A percentile compares a stretch with the other conserved stretches of the same genome.
These are phyloP conservation scores for Arenaria interpres DNA, from an alignment of 2,113 vertebrate genomes.

Conservation along the genomic window DNA sequence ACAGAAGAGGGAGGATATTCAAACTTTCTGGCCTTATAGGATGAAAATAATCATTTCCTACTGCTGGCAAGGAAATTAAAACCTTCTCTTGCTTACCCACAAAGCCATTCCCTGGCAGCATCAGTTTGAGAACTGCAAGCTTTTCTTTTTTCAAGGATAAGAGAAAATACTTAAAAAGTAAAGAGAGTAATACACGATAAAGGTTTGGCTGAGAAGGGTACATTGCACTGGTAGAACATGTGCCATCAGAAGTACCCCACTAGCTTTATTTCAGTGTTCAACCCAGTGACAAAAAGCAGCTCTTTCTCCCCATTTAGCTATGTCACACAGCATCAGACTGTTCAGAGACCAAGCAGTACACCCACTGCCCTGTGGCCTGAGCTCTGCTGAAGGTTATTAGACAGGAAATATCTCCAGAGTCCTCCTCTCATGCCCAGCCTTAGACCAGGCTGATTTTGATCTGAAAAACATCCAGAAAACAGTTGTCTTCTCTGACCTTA, in stretches of 20 bases:
- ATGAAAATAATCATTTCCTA: background rate
- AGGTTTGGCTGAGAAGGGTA: background rate
- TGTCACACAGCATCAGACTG: background rate
- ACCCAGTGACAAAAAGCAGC: background rate
- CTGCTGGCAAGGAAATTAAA: background rate
- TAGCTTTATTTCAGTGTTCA: background rate
- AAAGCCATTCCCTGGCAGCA: background rate
- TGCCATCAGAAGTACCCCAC: background rate
- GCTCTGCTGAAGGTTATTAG: background rate
- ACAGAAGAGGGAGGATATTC: background rate
- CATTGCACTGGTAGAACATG: rapidly evolving
- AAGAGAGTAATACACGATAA: background rate
- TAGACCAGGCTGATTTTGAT: background rate
- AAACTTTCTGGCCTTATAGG: background rate
- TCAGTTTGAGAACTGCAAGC: background rate
- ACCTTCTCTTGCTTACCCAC: background rate
- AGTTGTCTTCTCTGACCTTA: background rate
- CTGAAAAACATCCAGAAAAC: background rate
- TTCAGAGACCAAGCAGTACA: too few species aligned
- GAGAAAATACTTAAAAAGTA: background rate
- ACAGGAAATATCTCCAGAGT: background rate
- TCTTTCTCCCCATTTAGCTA: background rate
- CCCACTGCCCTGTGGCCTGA: background rate
- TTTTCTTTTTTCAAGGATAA: background rate
- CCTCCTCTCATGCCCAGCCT: background rate